Conservation (phyloP, 2,113 vertebrate species). For the Saccopteryx leptura region DNA sequence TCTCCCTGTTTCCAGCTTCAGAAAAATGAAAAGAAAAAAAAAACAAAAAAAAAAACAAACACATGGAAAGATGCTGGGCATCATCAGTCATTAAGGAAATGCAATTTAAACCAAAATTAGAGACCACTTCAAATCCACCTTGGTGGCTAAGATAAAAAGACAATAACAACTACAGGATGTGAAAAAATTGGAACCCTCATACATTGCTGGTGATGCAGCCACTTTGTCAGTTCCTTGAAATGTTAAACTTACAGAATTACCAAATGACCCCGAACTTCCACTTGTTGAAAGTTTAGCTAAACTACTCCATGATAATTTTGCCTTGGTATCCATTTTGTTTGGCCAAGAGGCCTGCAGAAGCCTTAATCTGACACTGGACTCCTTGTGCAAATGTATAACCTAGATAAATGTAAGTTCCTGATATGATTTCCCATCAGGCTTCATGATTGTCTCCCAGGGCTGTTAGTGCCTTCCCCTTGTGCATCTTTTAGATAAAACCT, state of each 20-base stretch:
- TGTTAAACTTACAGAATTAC: background rate
- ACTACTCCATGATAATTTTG: background rate
- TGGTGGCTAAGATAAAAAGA: background rate
- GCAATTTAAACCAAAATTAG: background rate
- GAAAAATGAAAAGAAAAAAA: no score
- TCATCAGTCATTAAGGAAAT: background rate
- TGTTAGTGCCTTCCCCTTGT: background rate
- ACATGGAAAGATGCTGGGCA: background rate
- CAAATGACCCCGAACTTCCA: background rate
- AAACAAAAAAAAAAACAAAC: no score
- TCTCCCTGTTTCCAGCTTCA: no score
- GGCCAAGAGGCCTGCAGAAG: background rate
- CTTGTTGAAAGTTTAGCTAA: background rate
- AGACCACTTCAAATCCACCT: background rate
- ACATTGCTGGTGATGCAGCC: background rate
- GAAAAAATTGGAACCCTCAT: background rate
- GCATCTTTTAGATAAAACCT: background rate
- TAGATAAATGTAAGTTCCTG: background rate
- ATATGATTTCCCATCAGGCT: no score
- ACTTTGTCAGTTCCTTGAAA: slow-evolving; percentile 1
- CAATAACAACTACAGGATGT: background rate
- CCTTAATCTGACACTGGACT: background rate
- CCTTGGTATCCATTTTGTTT: background rate
- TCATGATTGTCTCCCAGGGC: background rate
- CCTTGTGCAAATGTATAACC: background rate